phyloP scores from a whole-genome alignment of 2,888 invertebrate genomes.

The Epinotia nisella region DNA sequence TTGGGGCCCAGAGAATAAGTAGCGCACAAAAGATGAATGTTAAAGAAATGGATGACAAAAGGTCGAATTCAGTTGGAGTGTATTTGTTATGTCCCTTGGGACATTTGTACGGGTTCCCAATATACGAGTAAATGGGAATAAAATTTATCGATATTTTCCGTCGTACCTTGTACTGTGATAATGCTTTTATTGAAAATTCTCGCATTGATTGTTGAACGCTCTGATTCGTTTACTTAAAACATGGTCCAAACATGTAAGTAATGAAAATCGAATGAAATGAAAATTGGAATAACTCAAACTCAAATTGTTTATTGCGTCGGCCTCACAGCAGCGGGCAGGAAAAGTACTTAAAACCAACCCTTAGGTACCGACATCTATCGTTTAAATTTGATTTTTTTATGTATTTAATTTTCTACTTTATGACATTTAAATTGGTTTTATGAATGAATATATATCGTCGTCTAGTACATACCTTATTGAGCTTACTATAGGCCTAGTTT shows the following conservation, averaged over 20 bases:
- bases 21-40: conserved; percentile 30
- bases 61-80: conserved; percentile 26
- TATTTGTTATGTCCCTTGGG: conserved; percentile 28
- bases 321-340: too few relatives aligned
- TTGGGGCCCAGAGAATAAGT: conserved; percentile 9
- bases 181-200: conserved; percentile 6
- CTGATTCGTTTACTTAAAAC: not conserved
- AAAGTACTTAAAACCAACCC: too few relatives aligned
- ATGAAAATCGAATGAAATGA: not conserved
- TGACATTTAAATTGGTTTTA: too few relatives aligned
- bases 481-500: too few relatives aligned
- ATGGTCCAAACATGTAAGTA: not conserved
- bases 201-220: conserved; percentile 7
- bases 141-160: conserved; percentile 11
- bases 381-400: too few relatives aligned
- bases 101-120: conserved; percentile 16
- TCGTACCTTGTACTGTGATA: not conserved
- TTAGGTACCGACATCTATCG: too few relatives aligned
- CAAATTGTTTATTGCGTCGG: not conserved
- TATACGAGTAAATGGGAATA: conserved; percentile 27
- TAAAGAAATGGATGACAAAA: conserved; percentile 23
- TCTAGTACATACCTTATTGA: too few relatives aligned
- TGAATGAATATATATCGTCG: too few relatives aligned
- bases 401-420: too few relatives aligned
- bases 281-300: not conserved